Evolutionary conservation across 2,888 invertebrate species (phyloP), one percentile per base, ranked within the genome.

Genomic region (Rotaria socialis): DNA sequence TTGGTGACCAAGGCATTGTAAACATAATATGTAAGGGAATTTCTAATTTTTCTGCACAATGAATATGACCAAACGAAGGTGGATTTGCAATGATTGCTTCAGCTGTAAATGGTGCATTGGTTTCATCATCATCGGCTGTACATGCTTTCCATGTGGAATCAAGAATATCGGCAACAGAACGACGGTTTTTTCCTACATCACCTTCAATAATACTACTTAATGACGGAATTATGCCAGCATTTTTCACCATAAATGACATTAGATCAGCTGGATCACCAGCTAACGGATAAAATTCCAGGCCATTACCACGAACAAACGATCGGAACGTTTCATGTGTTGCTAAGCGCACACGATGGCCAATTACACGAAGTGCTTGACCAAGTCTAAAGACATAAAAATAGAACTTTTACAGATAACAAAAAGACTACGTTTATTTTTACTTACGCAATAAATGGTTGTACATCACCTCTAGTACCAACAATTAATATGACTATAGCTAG

Each of bases 191-290:
- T 10, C 10, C 10, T 47, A 80, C 24, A 80, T 80, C 80, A 24
- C 80, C 80, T 80, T 22, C 47, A 4, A 80, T 24, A 47, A 80
- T 80, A 80, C 80, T 47, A 80, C 14, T n/a, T 47, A 80, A 47
- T 47, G 80, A 80, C 8, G 80, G 80, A 47, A 80, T 80, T 47
- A 80, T 80, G 35, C 80, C 80, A n/a, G 80, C 47, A 80, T 80
- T 80, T 80, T 80, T 80, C 1, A 80, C 80, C 80, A 80, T 80
- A n/a, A 80, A 80, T 47, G 80, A 43, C 43, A 80, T 80, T 80
- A 80, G n/a, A 80, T 80, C 80, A 47, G 47, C 80, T 47, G 80
- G 80, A 80, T 80, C 80, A 80, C 80, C 80, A 80, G 43, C 80
- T 47, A 80, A 80, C 24, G 80, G 80, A 80, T 80, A 80, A 47